These are phyloP conservation scores for Anguilla megastoma DNA, from an alignment of 2,797 vertebrate species.

Conservation along the genomic window DNA sequence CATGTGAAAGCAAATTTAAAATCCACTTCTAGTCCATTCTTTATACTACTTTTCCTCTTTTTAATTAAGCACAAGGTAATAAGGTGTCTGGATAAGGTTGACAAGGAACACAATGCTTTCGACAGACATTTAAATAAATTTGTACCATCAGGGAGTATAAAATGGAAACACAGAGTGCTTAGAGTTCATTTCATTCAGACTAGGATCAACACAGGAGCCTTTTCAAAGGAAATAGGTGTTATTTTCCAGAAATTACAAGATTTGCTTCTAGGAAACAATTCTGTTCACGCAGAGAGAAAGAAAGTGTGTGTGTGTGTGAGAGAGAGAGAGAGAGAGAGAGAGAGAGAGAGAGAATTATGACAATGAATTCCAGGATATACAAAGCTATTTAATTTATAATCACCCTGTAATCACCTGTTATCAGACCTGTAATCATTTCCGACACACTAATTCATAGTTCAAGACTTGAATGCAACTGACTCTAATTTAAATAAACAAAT, in stretches of 20 bases:
- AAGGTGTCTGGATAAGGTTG: neutral
- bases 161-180: neutral
- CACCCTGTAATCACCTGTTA: neutral
- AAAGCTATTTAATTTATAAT: neutral
- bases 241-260: neutral
- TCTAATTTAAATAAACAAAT: too few species aligned
- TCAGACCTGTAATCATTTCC: neutral
- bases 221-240: neutral
- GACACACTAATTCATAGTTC: neutral
- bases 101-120: neutral
- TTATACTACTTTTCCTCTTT: neutral
- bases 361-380: neutral
- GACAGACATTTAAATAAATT: neutral
- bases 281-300: neutral
- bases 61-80: neutral
- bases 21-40: neutral
- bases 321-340: neutral
- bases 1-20: neutral
- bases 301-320: too few species aligned
- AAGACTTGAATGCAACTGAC: too few species aligned
- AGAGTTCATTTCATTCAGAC: neutral
- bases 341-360: neutral
- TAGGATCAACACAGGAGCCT: neutral
- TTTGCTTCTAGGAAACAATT: neutral
- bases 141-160: neutral